Evolutionary conservation across 2,888 invertebrate genomes (phyloP), one percentile per base, ranked within the genome.

Genomic region (Anoplius nigerrimus): DNA sequence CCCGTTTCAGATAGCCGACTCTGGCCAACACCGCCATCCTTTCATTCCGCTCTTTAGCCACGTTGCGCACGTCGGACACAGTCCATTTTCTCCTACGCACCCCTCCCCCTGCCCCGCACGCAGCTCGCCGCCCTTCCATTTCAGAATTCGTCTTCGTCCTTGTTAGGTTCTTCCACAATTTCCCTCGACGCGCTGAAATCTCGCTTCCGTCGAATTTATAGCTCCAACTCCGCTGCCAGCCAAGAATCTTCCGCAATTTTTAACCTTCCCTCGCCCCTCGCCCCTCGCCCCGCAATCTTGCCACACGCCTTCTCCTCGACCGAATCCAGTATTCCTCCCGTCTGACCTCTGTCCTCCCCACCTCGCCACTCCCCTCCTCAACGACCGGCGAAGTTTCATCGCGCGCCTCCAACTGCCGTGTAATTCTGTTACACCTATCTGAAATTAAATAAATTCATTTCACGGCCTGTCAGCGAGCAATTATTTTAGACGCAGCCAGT

Each of bases 371-470:
- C n/a, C 2, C 43, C n/a, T n/a, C 34, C 69, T 59, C 70, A 72
- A 72, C 74, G 76, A 65, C 60, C 76, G 71, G 62, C 72, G 69
- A 81, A 73, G 82, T 82, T 84, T 86, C 85, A 84, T 87, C 84
- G 85, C 84, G 85, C 84, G 81, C 80, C 82, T 82, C 78, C 87
- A 88, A 88, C 86, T 87, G 85, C 87, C 88, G 87, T 87, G 86
- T 87, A 88, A 88, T 89, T 87, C 86, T 84, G 85, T 87, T 87
- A 85, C 84, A 85, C 84, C 86, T 84, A 85, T 86, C 84, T 82
- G 86, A 88, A 89, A 88, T 88, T 86, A 87, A 88, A 88, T 88
- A 87, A 88, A 89, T 88, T 88, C 87, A 88, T 88, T 88, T 88
- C 88, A 88, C 88, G 87, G 84, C 88, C 88, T 88, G 88, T 88